These are phyloP conservation scores for Taeniopygia guttata DNA, from an alignment of 2,797 vertebrate species.

Conservation along the genomic window DNA sequence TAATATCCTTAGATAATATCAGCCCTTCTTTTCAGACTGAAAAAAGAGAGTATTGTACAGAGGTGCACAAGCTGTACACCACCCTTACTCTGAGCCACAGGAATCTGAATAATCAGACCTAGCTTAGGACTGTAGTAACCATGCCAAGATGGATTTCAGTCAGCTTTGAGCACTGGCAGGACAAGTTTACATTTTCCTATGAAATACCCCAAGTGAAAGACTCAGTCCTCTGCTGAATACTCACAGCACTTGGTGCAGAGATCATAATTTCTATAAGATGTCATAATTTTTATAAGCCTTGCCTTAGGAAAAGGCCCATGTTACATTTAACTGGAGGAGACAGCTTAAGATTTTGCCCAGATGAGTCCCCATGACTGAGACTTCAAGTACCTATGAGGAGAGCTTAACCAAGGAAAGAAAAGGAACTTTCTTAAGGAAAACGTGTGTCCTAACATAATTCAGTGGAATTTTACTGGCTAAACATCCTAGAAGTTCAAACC, in stretches of 20 bases:
- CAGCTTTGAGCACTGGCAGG: neutral
- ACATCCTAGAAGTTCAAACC: neutral
- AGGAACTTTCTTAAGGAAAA: neutral
- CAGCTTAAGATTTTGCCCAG: neutral
- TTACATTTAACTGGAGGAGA: neutral
- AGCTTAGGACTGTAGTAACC: neutral
- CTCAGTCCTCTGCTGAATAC: neutral
- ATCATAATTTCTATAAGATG: neutral
- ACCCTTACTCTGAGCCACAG: neutral
- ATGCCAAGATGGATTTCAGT: neutral
- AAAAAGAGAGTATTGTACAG: neutral
- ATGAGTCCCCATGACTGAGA: neutral
- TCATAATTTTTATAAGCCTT: neutral
- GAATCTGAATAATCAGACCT: neutral
- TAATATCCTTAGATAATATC: neutral
- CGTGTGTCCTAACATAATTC: neutral
- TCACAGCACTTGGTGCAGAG: neutral
- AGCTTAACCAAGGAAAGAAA: neutral
- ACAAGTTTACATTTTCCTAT: neutral
- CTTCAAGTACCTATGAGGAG: neutral
- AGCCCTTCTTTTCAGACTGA: neutral
- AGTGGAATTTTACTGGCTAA: neutral
- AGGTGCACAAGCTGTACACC: neutral
- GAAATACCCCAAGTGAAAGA: neutral
- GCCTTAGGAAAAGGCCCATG: neutral